Percentiles rank a stretch among this genome's conserved stretches.
Evolutionary conservation across 2,797 vertebrate species (phyloP).

Genomic region (Pipistrellus pygmaeus): DNA sequence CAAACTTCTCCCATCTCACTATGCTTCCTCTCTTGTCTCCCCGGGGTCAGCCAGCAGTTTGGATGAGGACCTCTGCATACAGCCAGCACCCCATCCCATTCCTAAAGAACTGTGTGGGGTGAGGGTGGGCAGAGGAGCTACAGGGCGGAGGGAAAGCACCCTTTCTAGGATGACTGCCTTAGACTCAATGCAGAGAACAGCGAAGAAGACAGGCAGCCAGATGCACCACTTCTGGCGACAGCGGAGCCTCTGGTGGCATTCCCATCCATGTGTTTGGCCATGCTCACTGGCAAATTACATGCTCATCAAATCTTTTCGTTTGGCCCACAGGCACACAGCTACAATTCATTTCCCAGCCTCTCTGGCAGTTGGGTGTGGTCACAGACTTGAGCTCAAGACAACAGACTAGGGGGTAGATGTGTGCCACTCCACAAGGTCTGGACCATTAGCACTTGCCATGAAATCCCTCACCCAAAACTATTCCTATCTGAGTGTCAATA

Average conservation of each 20-base stretch:
- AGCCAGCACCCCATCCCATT: neutral
- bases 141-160: neutral
- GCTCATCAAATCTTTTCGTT: neutral
- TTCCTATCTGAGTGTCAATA: neutral
- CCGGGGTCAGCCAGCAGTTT: neutral
- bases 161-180: neutral
- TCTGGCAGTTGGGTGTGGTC: neutral
- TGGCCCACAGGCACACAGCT: neutral
- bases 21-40: neutral
- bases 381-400: neutral
- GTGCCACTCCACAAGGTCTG: neutral
- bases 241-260: neutral
- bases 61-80: neutral
- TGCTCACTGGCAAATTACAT: neutral
- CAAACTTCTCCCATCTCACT: neutral
- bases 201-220: neutral
- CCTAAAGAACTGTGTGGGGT: neutral
- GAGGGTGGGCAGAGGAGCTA: neutral
- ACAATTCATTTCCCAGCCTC: neutral
- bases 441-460: neutral
- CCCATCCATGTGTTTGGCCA: neutral
- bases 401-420: neutral
- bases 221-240: neutral
- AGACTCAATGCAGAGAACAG: neutral
- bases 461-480: too few relatives aligned